Evolutionary conservation across 2,888 invertebrate genomes (phyloP), one percentile per base, ranked within the genome.

Genomic region (Callimorpha dominula): DNA sequence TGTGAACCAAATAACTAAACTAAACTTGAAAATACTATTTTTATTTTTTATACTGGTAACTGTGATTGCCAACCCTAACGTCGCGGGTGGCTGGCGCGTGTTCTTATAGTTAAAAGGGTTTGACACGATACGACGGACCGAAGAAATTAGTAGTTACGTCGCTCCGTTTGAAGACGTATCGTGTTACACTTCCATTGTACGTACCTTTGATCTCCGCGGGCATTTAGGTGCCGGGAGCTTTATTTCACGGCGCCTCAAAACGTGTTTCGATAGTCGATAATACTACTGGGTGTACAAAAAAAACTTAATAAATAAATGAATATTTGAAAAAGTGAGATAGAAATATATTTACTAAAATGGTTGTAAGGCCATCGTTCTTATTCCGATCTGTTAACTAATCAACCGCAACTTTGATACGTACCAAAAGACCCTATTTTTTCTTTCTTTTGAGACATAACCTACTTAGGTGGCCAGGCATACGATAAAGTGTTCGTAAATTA

Each of bases 131-230:
- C 90, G 90, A 91, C 92, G 89, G 87, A 85, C 85, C 88, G 91
- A 92, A 93, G 90, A 92, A 92, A 93, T 93, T 90, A 90, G 91
- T 83, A 76, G 83, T 81, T 81, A 79, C 76, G 78, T 75, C 81
- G 79, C 74, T 75, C 70, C 79, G 69, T 83, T 83, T 83, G 85
- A 83, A 77, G 78, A 76, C 81, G 76, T 78, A 82, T 84, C 84
- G 74, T 71, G 81, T 84, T 84, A 74, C 83, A 81, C 87, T 88
- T 92, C 92, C 93, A 93, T 94, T 93, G 92, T 91, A 87, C 87
- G 78, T 89, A 87, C 85, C 94, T 94, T 94, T 94, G 94, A 94
- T 93, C 92, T 91, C 85, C 73, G 84, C 85, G 88, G 83, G 78
- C 89, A 86, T 88, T 87, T 70, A 77, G 80, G 80, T 82, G 72